Conservation (phyloP, 2,888 invertebrate species). For the Dynastes hyllus region DNA sequence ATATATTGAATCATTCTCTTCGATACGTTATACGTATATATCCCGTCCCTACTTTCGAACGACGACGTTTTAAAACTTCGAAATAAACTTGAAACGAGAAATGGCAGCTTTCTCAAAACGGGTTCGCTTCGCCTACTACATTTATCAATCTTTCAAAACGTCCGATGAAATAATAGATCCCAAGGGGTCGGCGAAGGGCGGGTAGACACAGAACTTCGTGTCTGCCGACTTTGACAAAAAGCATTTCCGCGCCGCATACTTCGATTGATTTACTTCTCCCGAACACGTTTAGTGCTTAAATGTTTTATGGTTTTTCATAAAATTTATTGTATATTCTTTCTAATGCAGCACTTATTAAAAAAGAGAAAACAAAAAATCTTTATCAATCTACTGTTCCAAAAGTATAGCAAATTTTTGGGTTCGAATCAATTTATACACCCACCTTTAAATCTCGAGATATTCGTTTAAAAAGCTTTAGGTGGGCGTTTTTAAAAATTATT, state of each 20-base stretch:
- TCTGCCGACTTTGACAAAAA: conserved; percentile 30
- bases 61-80: conserved; percentile 3
- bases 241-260: conserved; percentile 23
- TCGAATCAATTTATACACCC: too few relatives aligned
- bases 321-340: too few relatives aligned
- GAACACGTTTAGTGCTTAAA: neutral
- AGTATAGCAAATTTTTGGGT: too few relatives aligned
- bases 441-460: too few relatives aligned
- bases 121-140: neutral
- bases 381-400: too few relatives aligned
- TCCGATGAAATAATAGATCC: conserved; percentile 23
- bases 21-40: neutral
- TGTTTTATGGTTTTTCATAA: too few relatives aligned
- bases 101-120: neutral
- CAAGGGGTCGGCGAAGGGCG: neutral
- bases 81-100: conserved; percentile 13
- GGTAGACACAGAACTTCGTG: neutral
- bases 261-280: conserved; percentile 18
- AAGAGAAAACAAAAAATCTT: too few relatives aligned
- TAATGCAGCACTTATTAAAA: too few relatives aligned
- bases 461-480: too few relatives aligned
- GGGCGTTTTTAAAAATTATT: too few relatives aligned
- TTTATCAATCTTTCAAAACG: conserved; percentile 22
- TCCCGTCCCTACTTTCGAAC: neutral
- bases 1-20: too few relatives aligned